Evolutionary conservation across 2,113 vertebrate genomes (phyloP).

Genomic region (Lasiurus cinereus): DNA sequence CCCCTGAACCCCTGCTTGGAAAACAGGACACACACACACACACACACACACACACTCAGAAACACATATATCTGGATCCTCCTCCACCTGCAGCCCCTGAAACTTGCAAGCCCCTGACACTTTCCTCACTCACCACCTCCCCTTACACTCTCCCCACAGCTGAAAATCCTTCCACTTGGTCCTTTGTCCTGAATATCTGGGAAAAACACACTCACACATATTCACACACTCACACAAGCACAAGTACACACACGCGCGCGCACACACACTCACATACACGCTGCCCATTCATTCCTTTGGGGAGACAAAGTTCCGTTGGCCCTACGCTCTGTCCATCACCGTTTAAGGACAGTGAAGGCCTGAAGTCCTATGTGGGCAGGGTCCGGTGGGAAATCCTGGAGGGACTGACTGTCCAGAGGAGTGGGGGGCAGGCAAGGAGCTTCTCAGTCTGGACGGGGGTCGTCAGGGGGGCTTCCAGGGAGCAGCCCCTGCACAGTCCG

Average conservation of each 20-base stretch:
- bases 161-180: neutral
- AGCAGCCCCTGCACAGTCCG: slow-evolving; percentile 56
- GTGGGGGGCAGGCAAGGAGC: neutral
- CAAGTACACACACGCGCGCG: neutral
- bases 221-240: neutral
- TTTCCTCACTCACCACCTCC: neutral
- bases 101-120: neutral
- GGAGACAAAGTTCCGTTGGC: neutral
- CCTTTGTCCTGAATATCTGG: slow-evolving; percentile 52
- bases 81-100: neutral
- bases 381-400: slow-evolving; percentile 37
- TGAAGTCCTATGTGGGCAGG: neutral
- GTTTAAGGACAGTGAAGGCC: neutral
- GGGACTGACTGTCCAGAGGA: neutral
- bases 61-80: neutral
- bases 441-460: neutral
- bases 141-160: neutral
- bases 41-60: neutral
- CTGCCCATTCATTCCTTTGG: neutral
- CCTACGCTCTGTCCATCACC: neutral
- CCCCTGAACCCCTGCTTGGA: neutral
- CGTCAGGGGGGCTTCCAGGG: neutral
- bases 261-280: neutral
- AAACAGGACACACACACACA: neutral
- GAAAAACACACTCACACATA: neutral